Base-by-base conservation (phyloP, 2,113 vertebrate genomes). In the Strix uralensis region DNA sequence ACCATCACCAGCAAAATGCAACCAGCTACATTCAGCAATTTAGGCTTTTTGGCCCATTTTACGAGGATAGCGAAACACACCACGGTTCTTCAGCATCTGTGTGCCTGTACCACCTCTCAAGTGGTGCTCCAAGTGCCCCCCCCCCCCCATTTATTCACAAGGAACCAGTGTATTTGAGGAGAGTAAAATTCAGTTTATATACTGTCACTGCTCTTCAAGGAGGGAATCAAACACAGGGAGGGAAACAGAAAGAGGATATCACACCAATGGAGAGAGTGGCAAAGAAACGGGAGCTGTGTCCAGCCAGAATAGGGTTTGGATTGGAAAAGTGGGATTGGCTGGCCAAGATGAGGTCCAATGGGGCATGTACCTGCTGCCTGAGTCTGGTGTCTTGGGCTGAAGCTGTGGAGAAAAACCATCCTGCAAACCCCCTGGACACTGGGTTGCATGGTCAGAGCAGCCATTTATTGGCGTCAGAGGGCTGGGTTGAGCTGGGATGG, bases 31-130 rank as follows among this genome's bases (percentile, higher is more conserved):
- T 4, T 12, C 8, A 47, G 32, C 2, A 26, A 5, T 9, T 61
- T 1, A 18, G 29, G 29, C 1, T 34, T 15, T 32, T 78, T 6
- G 10, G 19, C 32, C 9, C 20, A 2, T 2, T 54, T 54, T 34
- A 14, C 0, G 1, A 77, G 8, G 11, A 6, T 4, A 22, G 3
- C 15, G 17, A 44, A 83, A 69, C 4, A 30, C 2, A 0, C 4
- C 0, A 18, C 2, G 15, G 14, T 29, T 42, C 7, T 7, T n/a
- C 5, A 9, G 69, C 40, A 54, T 13, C 67, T 42, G 2, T 36
- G 19, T 42, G 26, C 23, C 32, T 51, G 32, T 47, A 14, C 7
- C 36, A 32, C 16, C 15, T 51, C 32, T 8, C 63, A 72, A 13
- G 8, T 5, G 55, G 69, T 49, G 34, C 59, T 75, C 84, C 30